Conservation (phyloP, 2,888 invertebrate species). For the Ennomos fuscantarius region DNA sequence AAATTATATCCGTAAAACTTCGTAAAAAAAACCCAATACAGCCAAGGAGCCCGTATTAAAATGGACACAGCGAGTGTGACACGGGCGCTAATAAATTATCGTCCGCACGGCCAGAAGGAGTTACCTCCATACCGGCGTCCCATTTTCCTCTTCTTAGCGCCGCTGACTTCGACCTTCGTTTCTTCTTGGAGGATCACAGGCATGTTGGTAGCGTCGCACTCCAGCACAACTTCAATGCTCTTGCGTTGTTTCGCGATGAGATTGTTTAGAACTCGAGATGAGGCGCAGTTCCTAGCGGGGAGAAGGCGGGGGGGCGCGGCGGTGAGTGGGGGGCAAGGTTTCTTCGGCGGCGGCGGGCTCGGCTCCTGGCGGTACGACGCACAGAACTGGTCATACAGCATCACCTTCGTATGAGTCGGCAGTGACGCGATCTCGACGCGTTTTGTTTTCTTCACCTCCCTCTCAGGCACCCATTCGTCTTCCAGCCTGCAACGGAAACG, state of each 20-base stretch:
- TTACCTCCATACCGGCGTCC: slow-evolving; percentile 73
- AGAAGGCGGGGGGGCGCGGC: slow-evolving; percentile 43
- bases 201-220: slow-evolving; percentile 52
- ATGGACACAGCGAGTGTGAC: slow-evolving; percentile 12
- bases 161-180: slow-evolving; percentile 55
- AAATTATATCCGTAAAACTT: slow-evolving; percentile 10
- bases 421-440: slow-evolving; percentile 84
- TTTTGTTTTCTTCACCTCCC: slow-evolving; percentile 87
- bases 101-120: slow-evolving; percentile 79
- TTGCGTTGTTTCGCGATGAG: slow-evolving; percentile 60
- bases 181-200: slow-evolving; percentile 50
- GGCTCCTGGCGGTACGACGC: slow-evolving; percentile 57
- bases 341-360: slow-evolving; percentile 27
- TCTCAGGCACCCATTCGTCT: slow-evolving; percentile 94
- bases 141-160: slow-evolving; percentile 77
- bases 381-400: slow-evolving; percentile 81
- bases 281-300: slow-evolving; percentile 64
- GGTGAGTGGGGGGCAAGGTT: slow-evolving; percentile 30
- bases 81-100: slow-evolving; percentile 51
- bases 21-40: slow-evolving; percentile 15
- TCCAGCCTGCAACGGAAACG: slow-evolving; percentile 86
- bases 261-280: slow-evolving; percentile 64
- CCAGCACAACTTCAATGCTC: slow-evolving; percentile 39
- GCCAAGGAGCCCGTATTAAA: slow-evolving; percentile 4
- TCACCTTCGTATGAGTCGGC: slow-evolving; percentile 77